Conservation (phyloP, 1,140 invertebrate species). For the Leptopilina boulardi region DNA sequence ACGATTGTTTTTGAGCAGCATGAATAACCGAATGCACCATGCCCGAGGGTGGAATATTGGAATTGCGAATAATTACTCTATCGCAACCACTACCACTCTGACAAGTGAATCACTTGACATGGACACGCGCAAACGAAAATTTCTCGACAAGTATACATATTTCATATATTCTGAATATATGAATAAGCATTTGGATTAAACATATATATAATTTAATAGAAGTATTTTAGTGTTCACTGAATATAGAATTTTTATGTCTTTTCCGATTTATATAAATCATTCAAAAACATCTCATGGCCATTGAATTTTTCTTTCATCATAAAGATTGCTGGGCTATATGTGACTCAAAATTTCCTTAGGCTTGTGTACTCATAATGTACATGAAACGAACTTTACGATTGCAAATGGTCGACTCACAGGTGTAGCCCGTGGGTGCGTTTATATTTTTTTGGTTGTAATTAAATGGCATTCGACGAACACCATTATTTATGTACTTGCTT, state of each 20-base stretch:
- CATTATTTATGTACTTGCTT: constrained; percentile 25
- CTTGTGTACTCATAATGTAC: neutral
- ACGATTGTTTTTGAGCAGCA: constrained; percentile 28
- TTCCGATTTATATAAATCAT: neutral
- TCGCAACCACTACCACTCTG: constrained; percentile 13
- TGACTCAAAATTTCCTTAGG: constrained; percentile 9
- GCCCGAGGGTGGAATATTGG: constrained; percentile 31
- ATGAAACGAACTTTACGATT: constrained; percentile 23
- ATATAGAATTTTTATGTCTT: too few relatives aligned
- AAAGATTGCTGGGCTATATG: neutral
- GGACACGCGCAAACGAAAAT: constrained; percentile 8
- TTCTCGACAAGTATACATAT: neutral
- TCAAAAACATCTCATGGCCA: neutral
- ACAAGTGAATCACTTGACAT: constrained; percentile 17
- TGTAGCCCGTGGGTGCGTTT: constrained; percentile 31
- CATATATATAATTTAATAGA: too few relatives aligned
- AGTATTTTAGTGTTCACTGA: too few relatives aligned
- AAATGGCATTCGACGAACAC: constrained; percentile 24
- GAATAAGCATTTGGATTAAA: neutral
- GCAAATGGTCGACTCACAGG: constrained; percentile 21
- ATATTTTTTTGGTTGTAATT: constrained; percentile 26
- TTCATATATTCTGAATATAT: neutral
- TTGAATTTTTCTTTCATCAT: neutral
- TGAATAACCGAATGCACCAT: constrained; percentile 19
- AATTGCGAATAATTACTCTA: constrained; percentile 30